phyloP scores from a whole-genome alignment of 2,797 vertebrate genomes.

The Tragelaphus oryx region DNA sequence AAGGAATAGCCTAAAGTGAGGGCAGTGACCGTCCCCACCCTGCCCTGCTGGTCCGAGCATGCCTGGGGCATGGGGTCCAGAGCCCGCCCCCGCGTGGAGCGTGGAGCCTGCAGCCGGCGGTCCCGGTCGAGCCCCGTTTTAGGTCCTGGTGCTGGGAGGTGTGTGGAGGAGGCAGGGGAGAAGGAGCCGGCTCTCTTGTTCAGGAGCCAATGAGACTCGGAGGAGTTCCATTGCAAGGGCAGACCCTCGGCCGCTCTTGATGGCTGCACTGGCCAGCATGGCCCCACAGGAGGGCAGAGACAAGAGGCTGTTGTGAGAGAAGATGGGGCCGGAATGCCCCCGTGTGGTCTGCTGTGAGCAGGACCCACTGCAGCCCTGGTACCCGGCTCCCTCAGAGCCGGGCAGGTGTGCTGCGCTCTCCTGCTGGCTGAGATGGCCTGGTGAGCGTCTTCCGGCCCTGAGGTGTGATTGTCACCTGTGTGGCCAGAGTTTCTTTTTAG shows the following conservation, averaged over 20 bases:
- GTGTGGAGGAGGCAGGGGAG: not conserved
- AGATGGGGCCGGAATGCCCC: not conserved
- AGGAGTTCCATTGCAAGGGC: no score
- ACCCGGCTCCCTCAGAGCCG: not conserved
- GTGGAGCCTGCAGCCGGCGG: not conserved
- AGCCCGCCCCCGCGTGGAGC: rapidly evolving
- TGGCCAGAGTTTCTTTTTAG: not conserved
- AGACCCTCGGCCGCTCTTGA: not conserved
- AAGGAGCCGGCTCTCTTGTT: not conserved
- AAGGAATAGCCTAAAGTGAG: not conserved
- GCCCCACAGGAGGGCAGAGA: not conserved
- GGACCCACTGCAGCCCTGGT: rapidly evolving
- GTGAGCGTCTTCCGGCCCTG: not conserved
- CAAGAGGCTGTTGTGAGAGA: not conserved
- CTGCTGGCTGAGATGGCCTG: not conserved
- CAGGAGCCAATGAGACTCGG: not conserved
- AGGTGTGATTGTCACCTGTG: not conserved
- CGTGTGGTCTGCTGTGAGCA: rapidly evolving
- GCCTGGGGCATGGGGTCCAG: not conserved
- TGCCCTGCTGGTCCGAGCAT: not conserved
- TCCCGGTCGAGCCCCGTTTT: not conserved
- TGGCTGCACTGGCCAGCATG: not conserved
- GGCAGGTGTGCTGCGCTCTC: not conserved
- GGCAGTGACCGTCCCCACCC: not conserved
- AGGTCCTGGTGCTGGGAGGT: no score